Conservation (phyloP, 2,888 invertebrate genomes). For the Carpatolechia fugitivella region DNA sequence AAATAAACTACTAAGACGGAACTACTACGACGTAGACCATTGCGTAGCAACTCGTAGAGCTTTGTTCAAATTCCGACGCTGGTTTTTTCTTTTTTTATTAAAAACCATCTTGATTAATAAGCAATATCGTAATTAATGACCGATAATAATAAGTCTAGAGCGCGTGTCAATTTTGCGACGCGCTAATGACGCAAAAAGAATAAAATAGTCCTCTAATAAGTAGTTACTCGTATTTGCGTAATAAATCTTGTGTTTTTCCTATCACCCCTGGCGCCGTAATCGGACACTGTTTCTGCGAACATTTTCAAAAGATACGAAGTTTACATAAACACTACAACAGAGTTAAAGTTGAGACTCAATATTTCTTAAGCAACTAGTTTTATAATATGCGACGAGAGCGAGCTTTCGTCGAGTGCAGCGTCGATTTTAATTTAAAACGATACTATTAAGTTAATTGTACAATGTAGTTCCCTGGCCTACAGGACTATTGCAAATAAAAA, state of each 20-base stretch:
- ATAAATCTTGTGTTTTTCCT: slow-evolving; percentile 13
- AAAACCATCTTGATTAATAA: no score
- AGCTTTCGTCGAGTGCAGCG: not conserved
- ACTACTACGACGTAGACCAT: no score
- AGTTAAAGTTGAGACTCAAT: no score
- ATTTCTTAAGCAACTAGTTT: not conserved
- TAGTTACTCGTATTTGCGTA: not conserved
- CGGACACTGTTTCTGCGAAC: not conserved
- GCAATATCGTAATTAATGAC: slow-evolving; percentile 1
- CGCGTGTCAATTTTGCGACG: not conserved
- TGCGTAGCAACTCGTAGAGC: not conserved
- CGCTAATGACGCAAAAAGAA: not conserved
- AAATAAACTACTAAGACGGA: no score
- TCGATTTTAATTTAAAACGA: not conserved
- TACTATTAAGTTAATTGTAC: no score
- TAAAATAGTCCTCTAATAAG: slow-evolving; percentile 11
- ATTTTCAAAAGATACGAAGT: not conserved
- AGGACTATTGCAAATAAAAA: no score
- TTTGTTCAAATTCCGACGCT: no score
- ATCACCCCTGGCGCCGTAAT: slow-evolving; percentile 14
- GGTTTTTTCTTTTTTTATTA: no score
- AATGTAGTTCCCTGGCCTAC: no score
- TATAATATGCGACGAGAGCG: not conserved
- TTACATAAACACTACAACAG: not conserved
- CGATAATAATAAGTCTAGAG: not conserved